Evolutionary conservation across 2,888 invertebrate species (phyloP).

Genomic region (Drosophila mimetica): DNA sequence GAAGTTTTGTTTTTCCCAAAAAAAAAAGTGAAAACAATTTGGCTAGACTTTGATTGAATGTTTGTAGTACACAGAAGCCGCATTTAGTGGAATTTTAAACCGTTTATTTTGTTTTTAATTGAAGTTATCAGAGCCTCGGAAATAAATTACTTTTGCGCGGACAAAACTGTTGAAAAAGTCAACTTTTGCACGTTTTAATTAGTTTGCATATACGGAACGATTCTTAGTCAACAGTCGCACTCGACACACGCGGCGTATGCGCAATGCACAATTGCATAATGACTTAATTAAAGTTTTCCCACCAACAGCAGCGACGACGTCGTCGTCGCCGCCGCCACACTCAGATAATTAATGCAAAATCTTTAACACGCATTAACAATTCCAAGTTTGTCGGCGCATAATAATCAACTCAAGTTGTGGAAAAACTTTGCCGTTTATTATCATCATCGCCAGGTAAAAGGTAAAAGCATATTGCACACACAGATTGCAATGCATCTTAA

Average conservation of each 20-base stretch:
- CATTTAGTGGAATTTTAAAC: not conserved
- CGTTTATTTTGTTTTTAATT: constrained; percentile 5
- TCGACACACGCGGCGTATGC: constrained; percentile 40
- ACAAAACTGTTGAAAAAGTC: constrained; percentile 8
- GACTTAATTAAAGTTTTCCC: constrained; percentile 74
- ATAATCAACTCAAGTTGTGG: constrained; percentile 69
- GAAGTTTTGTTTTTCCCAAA: not conserved
- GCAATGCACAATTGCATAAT: constrained; percentile 63
- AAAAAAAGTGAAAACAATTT: not conserved
- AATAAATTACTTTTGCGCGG: constrained; percentile 17
- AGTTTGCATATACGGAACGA: constrained; percentile 54
- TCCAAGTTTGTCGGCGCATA: constrained; percentile 67
- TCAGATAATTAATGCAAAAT: constrained; percentile 77
- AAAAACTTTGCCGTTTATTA: constrained; percentile 67
- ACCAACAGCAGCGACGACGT: not conserved
- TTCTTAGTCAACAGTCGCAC: constrained; percentile 19
- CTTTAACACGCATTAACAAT: constrained; percentile 75
- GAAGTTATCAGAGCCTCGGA: not conserved
- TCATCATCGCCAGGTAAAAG: constrained; percentile 51
- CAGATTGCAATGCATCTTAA: constrained; percentile 73
- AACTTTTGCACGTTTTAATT: constrained; percentile 60
- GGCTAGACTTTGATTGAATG: not conserved
- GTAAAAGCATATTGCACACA: constrained; percentile 62
- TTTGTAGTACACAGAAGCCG: not conserved
- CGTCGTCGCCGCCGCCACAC: constrained; percentile 17